phyloP scores from a whole-genome alignment of 2,797 vertebrate species.

The Falco biarmicus region DNA sequence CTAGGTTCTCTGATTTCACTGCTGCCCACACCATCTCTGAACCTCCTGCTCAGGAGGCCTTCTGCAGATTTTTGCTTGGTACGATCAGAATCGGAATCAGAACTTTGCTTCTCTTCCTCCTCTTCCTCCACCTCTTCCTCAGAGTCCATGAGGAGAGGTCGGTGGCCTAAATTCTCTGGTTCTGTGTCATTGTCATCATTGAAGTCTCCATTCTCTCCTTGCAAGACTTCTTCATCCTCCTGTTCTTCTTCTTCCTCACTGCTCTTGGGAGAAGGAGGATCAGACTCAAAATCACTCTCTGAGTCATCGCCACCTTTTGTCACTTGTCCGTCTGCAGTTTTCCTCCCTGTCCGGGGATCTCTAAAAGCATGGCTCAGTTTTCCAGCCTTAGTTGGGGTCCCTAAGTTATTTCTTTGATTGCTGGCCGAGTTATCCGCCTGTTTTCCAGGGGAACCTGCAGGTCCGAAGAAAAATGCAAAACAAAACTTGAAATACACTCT shows the following conservation, averaged over 20 bases:
- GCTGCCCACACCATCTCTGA: background rate
- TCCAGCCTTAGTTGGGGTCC: constrained; percentile 43
- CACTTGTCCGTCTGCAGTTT: constrained; percentile 36
- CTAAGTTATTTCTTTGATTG: constrained; percentile 33
- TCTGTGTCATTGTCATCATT: constrained; percentile 84
- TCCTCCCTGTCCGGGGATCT: constrained; percentile 78
- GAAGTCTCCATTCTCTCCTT: constrained; percentile 87
- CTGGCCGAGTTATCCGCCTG: constrained; percentile 48
- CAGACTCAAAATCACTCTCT: constrained; percentile 97
- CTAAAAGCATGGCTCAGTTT: constrained; percentile 64
- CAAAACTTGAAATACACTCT: constrained; percentile 17
- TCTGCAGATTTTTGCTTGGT: constrained; percentile 66
- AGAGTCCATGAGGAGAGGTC: constrained; percentile 92
- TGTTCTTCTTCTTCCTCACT: constrained; percentile 91
- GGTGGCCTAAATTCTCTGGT: constrained; percentile 87
- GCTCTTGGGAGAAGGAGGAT: constrained; percentile 94
- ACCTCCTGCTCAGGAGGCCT: constrained; percentile 31
- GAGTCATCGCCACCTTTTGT: constrained; percentile 83
- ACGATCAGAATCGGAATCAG: constrained; percentile 85
- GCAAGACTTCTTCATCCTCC: constrained; percentile 91
- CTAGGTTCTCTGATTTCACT: constrained; percentile 32
- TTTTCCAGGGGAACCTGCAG: constrained; percentile 81
- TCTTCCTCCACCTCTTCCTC: constrained; percentile 90
- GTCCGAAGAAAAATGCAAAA: constrained; percentile 59
- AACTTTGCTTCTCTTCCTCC: constrained; percentile 87